These are phyloP conservation scores for Cephus rjabovi DNA, from an alignment of 2,888 invertebrate genomes.

Conservation along the genomic window DNA sequence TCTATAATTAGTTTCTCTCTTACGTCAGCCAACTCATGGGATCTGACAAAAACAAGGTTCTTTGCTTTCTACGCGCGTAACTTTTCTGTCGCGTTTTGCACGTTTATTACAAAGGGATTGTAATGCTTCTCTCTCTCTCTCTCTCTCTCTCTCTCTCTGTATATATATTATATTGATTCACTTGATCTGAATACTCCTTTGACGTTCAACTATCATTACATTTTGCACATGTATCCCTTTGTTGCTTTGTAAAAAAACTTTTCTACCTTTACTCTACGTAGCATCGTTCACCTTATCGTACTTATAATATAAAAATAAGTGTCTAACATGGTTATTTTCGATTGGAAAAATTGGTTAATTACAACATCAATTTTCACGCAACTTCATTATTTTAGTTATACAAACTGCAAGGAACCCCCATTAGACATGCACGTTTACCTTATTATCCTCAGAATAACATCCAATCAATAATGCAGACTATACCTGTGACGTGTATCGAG, in stretches of 20 bases:
- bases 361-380: not conserved
- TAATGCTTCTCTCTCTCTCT: not conserved
- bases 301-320: not conserved
- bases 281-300: not conserved
- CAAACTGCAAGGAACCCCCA: not conserved
- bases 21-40: not conserved
- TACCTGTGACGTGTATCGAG: not conserved
- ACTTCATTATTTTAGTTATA: not conserved
- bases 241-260: not conserved
- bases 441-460: not conserved
- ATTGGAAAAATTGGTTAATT: not conserved
- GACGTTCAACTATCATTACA: not conserved
- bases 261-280: not conserved
- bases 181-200: not conserved
- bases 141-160: too few relatives aligned
- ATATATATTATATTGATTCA: not conserved
- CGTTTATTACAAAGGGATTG: not conserved
- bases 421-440: not conserved
- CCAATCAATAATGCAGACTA: not conserved
- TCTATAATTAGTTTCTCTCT: not conserved
- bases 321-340: not conserved
- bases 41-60: not conserved
- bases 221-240: not conserved
- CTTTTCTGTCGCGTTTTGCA: not conserved
- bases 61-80: not conserved